A percentile compares a stretch with the other conserved stretches of the same genome.
Conservation (phyloP, 2,888 invertebrate genomes). For the Endotricha flammealis region DNA sequence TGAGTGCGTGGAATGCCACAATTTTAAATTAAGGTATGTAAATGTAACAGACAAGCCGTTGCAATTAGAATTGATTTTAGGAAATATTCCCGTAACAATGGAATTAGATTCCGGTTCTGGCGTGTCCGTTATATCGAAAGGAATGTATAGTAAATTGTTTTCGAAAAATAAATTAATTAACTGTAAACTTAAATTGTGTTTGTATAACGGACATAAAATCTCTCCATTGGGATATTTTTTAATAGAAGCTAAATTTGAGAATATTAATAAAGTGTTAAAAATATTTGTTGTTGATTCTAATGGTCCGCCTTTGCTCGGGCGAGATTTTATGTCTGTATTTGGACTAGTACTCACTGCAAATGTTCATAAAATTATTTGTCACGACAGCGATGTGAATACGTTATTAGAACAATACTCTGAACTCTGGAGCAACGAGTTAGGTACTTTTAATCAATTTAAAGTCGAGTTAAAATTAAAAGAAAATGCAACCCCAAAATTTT, state of each 20-base stretch:
- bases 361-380: constrained; percentile 6
- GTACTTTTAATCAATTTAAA: constrained; percentile 18
- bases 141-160: constrained; percentile 14
- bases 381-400: constrained; percentile 2
- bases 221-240: constrained; percentile 19
- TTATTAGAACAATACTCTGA: constrained; percentile 11
- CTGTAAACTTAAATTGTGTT: constrained; percentile 21
- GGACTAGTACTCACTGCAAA: constrained; percentile 9
- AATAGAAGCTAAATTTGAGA: constrained; percentile 9
- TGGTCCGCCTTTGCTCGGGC: constrained; percentile 14
- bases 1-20: constrained; percentile 17
- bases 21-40: constrained; percentile 22
- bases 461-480: constrained; percentile 17
- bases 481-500: constrained; percentile 18
- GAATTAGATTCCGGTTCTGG: constrained; percentile 22
- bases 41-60: constrained; percentile 15
- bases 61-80: constrained; percentile 10
- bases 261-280: constrained; percentile 11
- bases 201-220: constrained; percentile 24
- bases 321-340: constrained; percentile 20
- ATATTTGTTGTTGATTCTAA: constrained; percentile 21
- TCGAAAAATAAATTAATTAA: constrained; percentile 5
- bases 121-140: constrained; percentile 18
- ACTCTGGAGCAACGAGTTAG: constrained; percentile 18
- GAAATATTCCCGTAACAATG: constrained; percentile 10